A percentile compares a stretch with the other conserved stretches of the same genome.
These are phyloP conservation scores for Syndactyla subalaris DNA, from an alignment of 2,797 vertebrate species.

Conservation along the genomic window DNA sequence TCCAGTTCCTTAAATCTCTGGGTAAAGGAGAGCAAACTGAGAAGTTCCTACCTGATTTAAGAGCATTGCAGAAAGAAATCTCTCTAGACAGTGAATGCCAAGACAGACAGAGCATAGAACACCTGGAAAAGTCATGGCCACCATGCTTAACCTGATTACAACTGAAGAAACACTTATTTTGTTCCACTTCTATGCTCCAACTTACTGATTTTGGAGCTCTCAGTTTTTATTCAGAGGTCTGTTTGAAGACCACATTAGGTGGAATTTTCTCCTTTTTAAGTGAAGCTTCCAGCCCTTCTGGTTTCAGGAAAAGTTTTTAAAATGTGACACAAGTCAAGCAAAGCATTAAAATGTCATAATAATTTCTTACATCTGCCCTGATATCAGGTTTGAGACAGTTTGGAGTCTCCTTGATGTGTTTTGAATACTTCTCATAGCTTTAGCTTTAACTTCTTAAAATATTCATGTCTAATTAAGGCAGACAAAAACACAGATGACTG, in stretches of 20 bases:
- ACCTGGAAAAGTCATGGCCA: neutral
- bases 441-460: neutral
- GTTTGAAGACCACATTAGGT: neutral
- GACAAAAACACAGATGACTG: neutral
- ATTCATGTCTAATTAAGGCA: neutral
- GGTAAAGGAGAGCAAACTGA: neutral
- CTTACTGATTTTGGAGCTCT: neutral
- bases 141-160: neutral
- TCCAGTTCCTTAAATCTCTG: neutral
- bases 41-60: neutral
- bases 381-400: neutral
- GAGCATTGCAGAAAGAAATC: neutral
- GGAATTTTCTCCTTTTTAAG: neutral
- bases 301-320: neutral
- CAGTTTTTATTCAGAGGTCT: neutral
- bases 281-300: neutral
- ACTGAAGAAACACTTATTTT: neutral
- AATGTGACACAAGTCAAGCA: neutral
- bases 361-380: neutral
- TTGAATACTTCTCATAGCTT: conserved; percentile 26
- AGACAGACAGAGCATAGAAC: neutral
- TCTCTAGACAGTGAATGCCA: neutral
- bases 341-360: neutral
- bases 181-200: neutral
- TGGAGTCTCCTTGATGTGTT: neutral